Evolutionary conservation across 1,140 invertebrate genomes (phyloP), one percentile per base, ranked within the genome.

Genomic region (Metopolophium dirhodum): DNA sequence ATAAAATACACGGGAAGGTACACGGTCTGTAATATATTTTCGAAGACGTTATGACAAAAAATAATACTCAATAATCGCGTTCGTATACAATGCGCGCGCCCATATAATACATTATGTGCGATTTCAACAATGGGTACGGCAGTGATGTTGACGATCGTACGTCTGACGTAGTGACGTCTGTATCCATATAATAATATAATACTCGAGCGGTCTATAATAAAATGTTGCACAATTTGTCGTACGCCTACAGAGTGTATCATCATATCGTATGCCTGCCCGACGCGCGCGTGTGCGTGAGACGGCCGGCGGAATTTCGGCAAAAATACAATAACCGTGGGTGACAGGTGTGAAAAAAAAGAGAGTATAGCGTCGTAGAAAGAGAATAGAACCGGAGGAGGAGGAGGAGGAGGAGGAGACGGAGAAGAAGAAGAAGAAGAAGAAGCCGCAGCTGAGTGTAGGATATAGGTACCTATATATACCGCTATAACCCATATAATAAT

Each of bases 371-470:
- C 61, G 61, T n/a, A 6, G 61, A 77, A 77, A 77, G 30, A 18
- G 61, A 77, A 77, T 35, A 77, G 57, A 57, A 61, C 6, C 57
- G 89, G 7, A 47, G 45, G 22, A 23, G 41, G 23, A 23, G 68
- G n/a, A 20, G 49, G 26, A 9, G 54, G 22, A 37, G 68, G 23
- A 18, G 77, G 35, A 35, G 77, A 91, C 3, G 61, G 83, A 51
- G 47, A 85, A 85, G 77, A 91, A 11, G 61, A 91, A 51, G 47
- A 85, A 85, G 91, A 26, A 61, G 41, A 91, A 83, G 90, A 86
- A 57, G 91, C 91, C 82, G 91, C 91, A 93, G 91, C 91, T 93
- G 91, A 86, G 82, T 41, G 77, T 85, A 49, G 47, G n/a, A 68
- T n/a, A 77, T 30, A 4, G 30, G 30, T 61, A 61, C 41, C 41